Evolutionary conservation across 2,888 invertebrate genomes (phyloP).

Genomic region (Acanthosoma haemorrhoidale): DNA sequence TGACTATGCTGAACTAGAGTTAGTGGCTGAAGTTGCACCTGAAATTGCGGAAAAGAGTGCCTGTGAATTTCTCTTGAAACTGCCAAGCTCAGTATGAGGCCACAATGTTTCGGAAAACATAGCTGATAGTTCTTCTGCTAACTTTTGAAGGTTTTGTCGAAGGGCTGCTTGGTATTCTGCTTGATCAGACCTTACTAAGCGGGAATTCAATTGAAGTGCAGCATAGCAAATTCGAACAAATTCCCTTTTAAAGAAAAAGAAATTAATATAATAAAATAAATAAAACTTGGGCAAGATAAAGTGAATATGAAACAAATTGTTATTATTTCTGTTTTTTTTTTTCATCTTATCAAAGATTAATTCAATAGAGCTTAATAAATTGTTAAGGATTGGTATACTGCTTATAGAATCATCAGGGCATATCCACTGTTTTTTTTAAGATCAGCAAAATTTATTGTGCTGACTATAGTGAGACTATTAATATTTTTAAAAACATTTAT

Average conservation of each 20-base stretch:
- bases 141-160: conserved; percentile 77
- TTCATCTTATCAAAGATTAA: too few species aligned
- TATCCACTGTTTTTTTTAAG: too few species aligned
- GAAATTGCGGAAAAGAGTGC: conserved; percentile 74
- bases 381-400: too few species aligned
- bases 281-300: neutral
- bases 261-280: conserved; percentile 23
- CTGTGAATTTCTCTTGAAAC: conserved; percentile 67
- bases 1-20: conserved; percentile 50
- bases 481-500: too few species aligned
- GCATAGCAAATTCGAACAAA: conserved; percentile 86
- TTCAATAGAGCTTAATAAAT: too few species aligned
- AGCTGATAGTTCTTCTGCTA: conserved; percentile 69
- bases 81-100: conserved; percentile 52
- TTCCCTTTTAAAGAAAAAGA: conserved; percentile 51
- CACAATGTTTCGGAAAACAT: conserved; percentile 69
- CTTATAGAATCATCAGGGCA: too few species aligned
- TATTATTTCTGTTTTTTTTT: too few species aligned
- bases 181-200: conserved; percentile 82
- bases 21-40: conserved; percentile 68
- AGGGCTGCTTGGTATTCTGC: conserved; percentile 86
- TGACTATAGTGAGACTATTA: too few species aligned
- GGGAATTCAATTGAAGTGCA: conserved; percentile 82
- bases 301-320: neutral
- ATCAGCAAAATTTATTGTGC: too few species aligned